Conservation (phyloP, 2,888 invertebrate species). For the Saturnia japonica region DNA sequence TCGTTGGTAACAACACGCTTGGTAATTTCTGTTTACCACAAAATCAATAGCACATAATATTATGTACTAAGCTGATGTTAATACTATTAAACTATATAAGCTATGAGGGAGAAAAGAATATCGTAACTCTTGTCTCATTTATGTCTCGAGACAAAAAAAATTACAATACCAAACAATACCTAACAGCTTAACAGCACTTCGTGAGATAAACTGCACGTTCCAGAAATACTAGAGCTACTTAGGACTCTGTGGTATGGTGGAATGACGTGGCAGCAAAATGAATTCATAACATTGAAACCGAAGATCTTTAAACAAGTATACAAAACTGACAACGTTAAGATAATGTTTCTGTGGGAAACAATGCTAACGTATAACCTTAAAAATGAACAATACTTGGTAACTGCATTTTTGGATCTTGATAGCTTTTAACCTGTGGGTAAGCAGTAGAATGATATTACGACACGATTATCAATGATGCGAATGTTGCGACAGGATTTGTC, state of each 20-base stretch:
- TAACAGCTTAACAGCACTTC: too few species aligned
- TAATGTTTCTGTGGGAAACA: conserved; percentile 1
- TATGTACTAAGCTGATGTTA: too few species aligned
- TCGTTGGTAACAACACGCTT: background rate
- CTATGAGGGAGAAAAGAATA: too few species aligned
- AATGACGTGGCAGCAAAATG: too few species aligned
- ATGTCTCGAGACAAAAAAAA: too few species aligned
- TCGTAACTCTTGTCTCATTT: too few species aligned
- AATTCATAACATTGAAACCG: background rate
- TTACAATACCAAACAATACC: too few species aligned
- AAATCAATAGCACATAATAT: background rate
- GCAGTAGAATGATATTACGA: conserved; percentile 71
- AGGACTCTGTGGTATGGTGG: too few species aligned
- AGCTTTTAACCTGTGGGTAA: conserved; percentile 61
- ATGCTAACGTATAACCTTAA: conserved; percentile 28
- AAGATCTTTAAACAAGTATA: background rate
- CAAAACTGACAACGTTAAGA: conserved; percentile 6
- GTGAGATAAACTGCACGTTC: too few species aligned
- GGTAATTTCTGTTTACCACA: background rate
- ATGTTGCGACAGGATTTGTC: conserved; percentile 41
- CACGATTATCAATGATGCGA: conserved; percentile 73
- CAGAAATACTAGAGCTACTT: too few species aligned
- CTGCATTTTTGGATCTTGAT: conserved; percentile 60
- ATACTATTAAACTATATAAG: too few species aligned
- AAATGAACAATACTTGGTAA: conserved; percentile 54